Percentiles rank a stretch among this genome's conserved stretches.
These are phyloP conservation scores for Phocides pigmalion DNA, from an alignment of 1,140 invertebrate genomes.

Conservation along the genomic window DNA sequence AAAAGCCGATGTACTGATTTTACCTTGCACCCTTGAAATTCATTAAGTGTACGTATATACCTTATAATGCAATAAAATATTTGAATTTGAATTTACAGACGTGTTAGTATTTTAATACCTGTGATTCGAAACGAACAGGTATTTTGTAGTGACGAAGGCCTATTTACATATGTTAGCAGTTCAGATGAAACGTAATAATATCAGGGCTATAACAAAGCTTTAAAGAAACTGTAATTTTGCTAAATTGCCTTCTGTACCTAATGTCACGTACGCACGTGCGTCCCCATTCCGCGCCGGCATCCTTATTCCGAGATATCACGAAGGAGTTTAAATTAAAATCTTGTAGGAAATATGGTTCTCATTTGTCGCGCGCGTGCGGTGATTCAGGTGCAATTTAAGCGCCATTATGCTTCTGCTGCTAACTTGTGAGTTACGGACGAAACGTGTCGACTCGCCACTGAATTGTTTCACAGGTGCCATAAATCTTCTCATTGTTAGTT, in stretches of 20 bases:
- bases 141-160: too few species aligned
- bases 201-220: background rate
- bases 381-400: slow-evolving; percentile 38
- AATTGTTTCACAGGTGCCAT: slow-evolving; percentile 5
- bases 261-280: slow-evolving; percentile 26
- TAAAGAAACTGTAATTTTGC: background rate
- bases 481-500: too few species aligned
- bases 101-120: too few species aligned
- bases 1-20: too few species aligned
- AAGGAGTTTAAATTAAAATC: slow-evolving; percentile 50
- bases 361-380: slow-evolving; percentile 42
- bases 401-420: slow-evolving; percentile 25
- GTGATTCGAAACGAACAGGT: too few species aligned
- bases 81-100: too few species aligned
- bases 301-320: slow-evolving; percentile 11
- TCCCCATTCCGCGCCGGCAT: background rate
- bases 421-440: slow-evolving; percentile 8
- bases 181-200: background rate
- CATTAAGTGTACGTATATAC: too few species aligned
- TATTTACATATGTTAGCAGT: background rate
- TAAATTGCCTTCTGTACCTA: slow-evolving; percentile 20
- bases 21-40: too few species aligned
- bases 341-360: slow-evolving; percentile 44
- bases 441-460: slow-evolving; percentile 13
- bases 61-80: too few species aligned